Evolutionary conservation across 2,113 vertebrate species (phyloP).

Genomic region (Theristicus caerulescens): DNA sequence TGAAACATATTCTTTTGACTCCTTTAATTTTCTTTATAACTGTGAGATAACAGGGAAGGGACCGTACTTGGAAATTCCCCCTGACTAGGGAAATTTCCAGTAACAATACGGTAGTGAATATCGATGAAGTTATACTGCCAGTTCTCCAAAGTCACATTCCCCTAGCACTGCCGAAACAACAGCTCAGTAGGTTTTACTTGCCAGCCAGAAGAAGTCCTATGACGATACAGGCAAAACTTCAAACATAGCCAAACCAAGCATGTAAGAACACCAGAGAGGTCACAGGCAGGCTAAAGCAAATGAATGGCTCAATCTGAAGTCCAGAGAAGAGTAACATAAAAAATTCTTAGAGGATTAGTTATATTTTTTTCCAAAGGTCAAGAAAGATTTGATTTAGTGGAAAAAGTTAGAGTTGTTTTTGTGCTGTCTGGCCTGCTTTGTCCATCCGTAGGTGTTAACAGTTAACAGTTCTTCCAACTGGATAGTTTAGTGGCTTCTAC

Average conservation of each 20-base stretch:
- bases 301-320: neutral
- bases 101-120: neutral
- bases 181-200: neutral
- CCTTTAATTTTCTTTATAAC: neutral
- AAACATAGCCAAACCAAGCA: neutral
- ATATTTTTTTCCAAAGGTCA: neutral
- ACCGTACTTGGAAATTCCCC: neutral
- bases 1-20: neutral
- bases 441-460: neutral
- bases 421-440: neutral
- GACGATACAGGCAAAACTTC: neutral
- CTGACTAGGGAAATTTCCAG: neutral
- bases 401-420: neutral
- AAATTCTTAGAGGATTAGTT: neutral
- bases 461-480: neutral
- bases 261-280: neutral
- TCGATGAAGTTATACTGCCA: neutral
- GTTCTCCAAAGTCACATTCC: neutral
- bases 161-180: neutral
- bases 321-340: neutral
- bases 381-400: neutral
- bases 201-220: neutral
- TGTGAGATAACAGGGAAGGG: neutral
- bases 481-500: neutral
- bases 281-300: neutral